phyloP scores from a whole-genome alignment of 1,140 invertebrate genomes.

The Pseudomyrmex concolor region DNA sequence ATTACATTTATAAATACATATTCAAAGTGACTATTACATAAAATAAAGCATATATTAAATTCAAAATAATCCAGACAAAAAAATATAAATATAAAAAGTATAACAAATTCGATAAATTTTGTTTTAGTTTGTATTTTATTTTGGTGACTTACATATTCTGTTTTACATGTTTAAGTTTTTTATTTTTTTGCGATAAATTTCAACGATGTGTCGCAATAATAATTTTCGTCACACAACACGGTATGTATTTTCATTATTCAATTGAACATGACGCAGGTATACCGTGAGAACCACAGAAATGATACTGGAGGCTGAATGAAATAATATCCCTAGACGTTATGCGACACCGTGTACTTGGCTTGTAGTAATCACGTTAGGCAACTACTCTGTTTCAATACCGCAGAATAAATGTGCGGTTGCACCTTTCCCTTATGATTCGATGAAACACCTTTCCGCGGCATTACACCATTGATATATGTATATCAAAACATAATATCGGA shows the following conservation, averaged over 20 bases:
- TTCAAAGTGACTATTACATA: too few species aligned
- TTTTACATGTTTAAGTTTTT: too few species aligned
- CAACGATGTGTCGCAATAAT: background rate
- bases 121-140: too few species aligned
- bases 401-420: slow-evolving; percentile 72
- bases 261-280: slow-evolving; percentile 32
- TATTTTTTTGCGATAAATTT: background rate
- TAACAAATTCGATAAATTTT: background rate
- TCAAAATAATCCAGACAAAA: background rate
- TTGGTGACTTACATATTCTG: too few species aligned
- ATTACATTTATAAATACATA: too few species aligned
- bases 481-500: slow-evolving; percentile 26
- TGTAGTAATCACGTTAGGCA: slow-evolving; percentile 71
- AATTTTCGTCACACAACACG: background rate
- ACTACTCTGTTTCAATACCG: slow-evolving; percentile 74
- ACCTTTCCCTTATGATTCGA: slow-evolving; percentile 42
- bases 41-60: too few species aligned
- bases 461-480: background rate
- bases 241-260: background rate
- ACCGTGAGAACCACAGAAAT: slow-evolving; percentile 70
- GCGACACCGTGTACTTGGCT: slow-evolving; percentile 65
- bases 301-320: slow-evolving; percentile 65
- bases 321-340: slow-evolving; percentile 72
- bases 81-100: background rate
- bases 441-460: slow-evolving; percentile 24